Percentiles rank a stretch among this genome's conserved stretches.
Conservation (phyloP, 1,140 invertebrate species). For the Leptinotarsa texana region DNA sequence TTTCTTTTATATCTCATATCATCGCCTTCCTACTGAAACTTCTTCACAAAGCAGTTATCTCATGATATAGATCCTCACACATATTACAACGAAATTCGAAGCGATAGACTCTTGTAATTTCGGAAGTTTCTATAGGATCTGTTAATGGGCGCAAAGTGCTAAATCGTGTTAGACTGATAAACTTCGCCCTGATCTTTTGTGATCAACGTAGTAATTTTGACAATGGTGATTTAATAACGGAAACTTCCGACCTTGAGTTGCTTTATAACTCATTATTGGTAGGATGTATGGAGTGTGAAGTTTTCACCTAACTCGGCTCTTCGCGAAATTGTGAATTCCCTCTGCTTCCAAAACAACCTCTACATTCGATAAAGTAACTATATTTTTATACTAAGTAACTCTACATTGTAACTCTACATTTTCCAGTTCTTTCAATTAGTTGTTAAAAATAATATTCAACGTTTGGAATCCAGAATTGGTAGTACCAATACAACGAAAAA, state of each 20-base stretch:
- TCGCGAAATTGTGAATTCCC: too few species aligned
- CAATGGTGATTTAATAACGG: not conserved
- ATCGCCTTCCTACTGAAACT: not conserved
- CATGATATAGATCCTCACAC: not conserved
- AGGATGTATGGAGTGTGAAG: too few species aligned
- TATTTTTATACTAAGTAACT: too few species aligned
- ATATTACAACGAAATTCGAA: constrained; percentile 8
- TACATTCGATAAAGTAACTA: too few species aligned
- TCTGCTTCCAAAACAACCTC: too few species aligned
- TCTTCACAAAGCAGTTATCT: not conserved
- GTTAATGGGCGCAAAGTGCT: constrained; percentile 13
- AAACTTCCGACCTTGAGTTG: not conserved
- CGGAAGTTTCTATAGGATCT: constrained; percentile 16
- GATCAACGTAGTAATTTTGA: constrained; percentile 15
- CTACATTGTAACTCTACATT: too few species aligned
- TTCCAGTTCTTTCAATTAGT: too few species aligned
- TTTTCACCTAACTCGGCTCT: too few species aligned
- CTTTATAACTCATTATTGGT: not conserved
- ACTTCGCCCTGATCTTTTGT: constrained; percentile 10
- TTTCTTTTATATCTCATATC: not conserved
- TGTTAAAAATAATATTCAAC: too few species aligned
- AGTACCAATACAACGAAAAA: too few species aligned
- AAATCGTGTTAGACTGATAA: constrained; percentile 11
- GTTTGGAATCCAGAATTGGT: too few species aligned
- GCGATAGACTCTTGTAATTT: constrained; percentile 10